Base-by-base conservation (phyloP, 2,113 vertebrate genomes). In the Ifrita kowaldi region DNA sequence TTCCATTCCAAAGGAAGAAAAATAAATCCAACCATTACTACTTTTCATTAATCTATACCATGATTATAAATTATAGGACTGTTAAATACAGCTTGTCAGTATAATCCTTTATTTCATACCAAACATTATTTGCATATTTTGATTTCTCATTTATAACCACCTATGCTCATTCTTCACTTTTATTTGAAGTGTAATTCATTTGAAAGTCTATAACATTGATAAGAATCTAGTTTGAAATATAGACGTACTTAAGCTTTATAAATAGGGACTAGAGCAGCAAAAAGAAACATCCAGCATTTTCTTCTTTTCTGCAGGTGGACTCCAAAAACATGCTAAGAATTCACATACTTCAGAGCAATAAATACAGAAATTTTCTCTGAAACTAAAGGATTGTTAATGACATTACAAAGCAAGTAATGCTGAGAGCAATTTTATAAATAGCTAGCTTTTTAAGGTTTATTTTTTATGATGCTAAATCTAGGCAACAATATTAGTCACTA, bases 151-250 rank as follows among this genome's bases (percentile, higher is more conserved):
- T 96, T 96, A 86, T 94, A 95, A 88, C n/a, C 41, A 55, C 44
- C 41, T 88, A 88, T 64, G 78, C 8, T 80, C 90, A 88, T 95
- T 96, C 60, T 83, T 97, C 70, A 94, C 52, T 96, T 96, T 94
- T 95, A 96, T 94, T 97, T 89, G 86, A 92, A 96, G 57, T 57
- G 39, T 76, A 95, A 93, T 93, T 96, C 82, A 94, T 96, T 93
- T 95, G 59, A 91, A 91, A 26, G 17, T 87, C 89, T 91, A 57
- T 90, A 95, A 69, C 27, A 55, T 26, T 55, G 84, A 84, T 95
- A 97, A 95, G 64, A 93, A 87, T 91, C 67, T 93, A 74, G 42
- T 64, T 64, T 96, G 95, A 96, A 93, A 95, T 97, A 94, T 50
- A 91, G 71, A 41, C 28, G 44, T 91, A 89, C 75, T 94, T 91